Percentiles rank a stretch among this genome's conserved stretches.
Conservation (phyloP, 2,888 invertebrate genomes). For the Pollenia labialis region DNA sequence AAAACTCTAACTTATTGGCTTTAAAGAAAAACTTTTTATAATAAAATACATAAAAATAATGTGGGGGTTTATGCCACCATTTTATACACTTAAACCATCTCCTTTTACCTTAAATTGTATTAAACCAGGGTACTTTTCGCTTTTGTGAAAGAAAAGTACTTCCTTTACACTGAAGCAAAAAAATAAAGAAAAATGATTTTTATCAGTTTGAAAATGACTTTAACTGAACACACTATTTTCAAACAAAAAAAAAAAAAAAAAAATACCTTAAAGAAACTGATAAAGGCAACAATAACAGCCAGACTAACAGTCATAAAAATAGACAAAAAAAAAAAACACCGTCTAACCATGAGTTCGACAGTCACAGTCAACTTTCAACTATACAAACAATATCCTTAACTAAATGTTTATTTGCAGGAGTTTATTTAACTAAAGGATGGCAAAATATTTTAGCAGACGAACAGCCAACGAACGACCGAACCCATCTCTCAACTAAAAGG, state of each 20-base stretch:
- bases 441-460: slow-evolving; percentile 39
- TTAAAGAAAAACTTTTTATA: neutral
- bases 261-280: slow-evolving; percentile 44
- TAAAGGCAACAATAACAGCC: slow-evolving; percentile 34
- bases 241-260: slow-evolving; percentile 36
- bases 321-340: slow-evolving; percentile 7
- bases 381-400: slow-evolving; percentile 11
- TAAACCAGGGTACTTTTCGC: slow-evolving; percentile 30
- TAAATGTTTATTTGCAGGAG: slow-evolving; percentile 32
- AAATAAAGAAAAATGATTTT: slow-evolving; percentile 65
- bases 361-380: slow-evolving; percentile 19
- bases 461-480: slow-evolving; percentile 4
- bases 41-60: slow-evolving; percentile 27
- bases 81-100: slow-evolving; percentile 4
- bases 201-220: slow-evolving; percentile 75
- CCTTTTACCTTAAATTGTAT: slow-evolving; percentile 1
- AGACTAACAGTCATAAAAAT: slow-evolving; percentile 53
- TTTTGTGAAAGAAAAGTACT: neutral
- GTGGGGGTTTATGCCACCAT: neutral
- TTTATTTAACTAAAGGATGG: slow-evolving; percentile 50
- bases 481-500: slow-evolving; percentile 1
- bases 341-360: neutral
- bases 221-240: slow-evolving; percentile 59
- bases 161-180: slow-evolving; percentile 1
- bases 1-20: neutral